A percentile compares a stretch with the other conserved stretches of the same genome.
phyloP scores from a whole-genome alignment of 2,113 vertebrate genomes.

The Cepphus grylle region DNA sequence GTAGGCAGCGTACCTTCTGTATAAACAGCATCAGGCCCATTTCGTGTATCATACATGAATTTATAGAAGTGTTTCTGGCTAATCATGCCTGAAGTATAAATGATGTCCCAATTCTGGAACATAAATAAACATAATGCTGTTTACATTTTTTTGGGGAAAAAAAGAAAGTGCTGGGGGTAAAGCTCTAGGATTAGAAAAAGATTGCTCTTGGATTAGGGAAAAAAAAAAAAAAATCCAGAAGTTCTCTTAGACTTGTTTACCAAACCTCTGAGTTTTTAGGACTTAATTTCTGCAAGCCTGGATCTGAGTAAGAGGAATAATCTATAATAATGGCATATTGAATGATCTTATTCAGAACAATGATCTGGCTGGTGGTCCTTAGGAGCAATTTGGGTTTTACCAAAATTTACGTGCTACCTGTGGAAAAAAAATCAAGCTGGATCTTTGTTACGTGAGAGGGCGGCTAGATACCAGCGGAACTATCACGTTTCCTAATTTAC shows the following conservation, averaged over 20 bases:
- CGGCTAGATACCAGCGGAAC: no score
- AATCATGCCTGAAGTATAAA: not conserved
- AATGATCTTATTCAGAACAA: not conserved
- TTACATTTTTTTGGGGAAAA: not conserved
- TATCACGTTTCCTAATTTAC: fast-evolving
- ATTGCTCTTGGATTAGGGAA: not conserved
- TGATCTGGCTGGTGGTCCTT: not conserved
- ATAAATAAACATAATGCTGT: not conserved
- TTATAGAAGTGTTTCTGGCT: not conserved
- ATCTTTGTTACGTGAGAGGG: fast-evolving
- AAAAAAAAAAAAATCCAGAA: not conserved
- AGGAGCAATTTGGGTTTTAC: not conserved
- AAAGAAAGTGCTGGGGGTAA: not conserved
- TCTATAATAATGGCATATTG: fast-evolving
- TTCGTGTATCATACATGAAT: not conserved
- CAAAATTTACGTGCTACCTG: not conserved
- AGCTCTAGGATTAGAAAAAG: not conserved
- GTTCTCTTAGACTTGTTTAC: not conserved
- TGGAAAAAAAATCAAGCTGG: not conserved
- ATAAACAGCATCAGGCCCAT: not conserved
- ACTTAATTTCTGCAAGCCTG: not conserved
- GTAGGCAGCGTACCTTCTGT: not conserved
- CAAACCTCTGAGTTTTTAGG: not conserved
- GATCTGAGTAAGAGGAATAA: not conserved
- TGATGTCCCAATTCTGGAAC: not conserved